Evolutionary conservation across 2,113 vertebrate genomes (phyloP).

Genomic region (Oryzias celebensis): DNA sequence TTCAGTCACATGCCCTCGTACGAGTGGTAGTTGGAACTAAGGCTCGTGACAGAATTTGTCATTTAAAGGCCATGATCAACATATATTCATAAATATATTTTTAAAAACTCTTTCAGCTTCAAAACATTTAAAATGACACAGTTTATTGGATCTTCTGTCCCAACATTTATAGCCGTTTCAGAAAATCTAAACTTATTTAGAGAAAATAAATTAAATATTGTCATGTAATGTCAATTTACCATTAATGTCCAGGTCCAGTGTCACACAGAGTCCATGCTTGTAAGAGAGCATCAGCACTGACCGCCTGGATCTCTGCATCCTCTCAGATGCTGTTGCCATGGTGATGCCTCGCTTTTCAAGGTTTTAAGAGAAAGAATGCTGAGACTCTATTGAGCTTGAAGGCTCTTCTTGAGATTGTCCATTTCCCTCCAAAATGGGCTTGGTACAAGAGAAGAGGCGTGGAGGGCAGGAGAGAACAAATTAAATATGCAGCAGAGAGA

Average conservation of each 20-base stretch:
- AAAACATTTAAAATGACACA: too few species aligned
- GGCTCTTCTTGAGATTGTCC: conserved; percentile 51
- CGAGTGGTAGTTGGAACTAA: too few species aligned
- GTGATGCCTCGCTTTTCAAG: conserved; percentile 64
- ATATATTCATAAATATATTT: too few species aligned
- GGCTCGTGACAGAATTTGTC: too few species aligned
- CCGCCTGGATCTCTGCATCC: conserved; percentile 38
- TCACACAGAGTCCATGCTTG: conserved; percentile 53
- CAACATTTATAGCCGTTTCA: too few species aligned
- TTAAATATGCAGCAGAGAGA: conserved; percentile 40
- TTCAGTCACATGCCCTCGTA: too few species aligned
- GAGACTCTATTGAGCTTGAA: conserved; percentile 37
- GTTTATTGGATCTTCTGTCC: too few species aligned
- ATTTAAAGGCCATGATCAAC: too few species aligned
- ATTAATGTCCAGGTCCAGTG: conserved; percentile 4
- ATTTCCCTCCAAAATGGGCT: conserved; percentile 50
- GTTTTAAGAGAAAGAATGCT: conserved; percentile 40
- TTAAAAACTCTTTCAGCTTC: too few species aligned
- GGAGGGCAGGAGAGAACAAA: conserved; percentile 33
- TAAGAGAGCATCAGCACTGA: conserved; percentile 42
- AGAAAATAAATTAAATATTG: too few species aligned
- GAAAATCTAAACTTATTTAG: too few species aligned
- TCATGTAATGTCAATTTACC: background rate
- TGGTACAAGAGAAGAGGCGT: conserved; percentile 26
- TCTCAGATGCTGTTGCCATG: conserved; percentile 65